These are phyloP conservation scores for Marisa cornuarietis DNA, from an alignment of 1,140 invertebrate genomes.

Conservation along the genomic window DNA sequence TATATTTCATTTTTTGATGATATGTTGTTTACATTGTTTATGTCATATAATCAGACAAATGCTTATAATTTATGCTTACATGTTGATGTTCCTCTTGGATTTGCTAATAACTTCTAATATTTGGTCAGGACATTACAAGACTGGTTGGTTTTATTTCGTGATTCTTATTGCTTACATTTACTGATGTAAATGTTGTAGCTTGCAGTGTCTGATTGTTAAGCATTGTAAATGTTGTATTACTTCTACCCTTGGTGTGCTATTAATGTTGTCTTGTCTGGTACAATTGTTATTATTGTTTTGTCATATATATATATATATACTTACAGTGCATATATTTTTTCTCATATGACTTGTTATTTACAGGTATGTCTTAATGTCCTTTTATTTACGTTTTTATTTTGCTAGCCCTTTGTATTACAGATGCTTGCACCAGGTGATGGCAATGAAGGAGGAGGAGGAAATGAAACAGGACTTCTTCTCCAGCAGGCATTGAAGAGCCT, in stretches of 20 bases:
- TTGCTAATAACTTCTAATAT: too few relatives aligned
- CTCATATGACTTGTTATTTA: not conserved
- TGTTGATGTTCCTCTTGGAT: too few relatives aligned
- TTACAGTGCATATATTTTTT: not conserved
- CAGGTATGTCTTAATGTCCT: not conserved
- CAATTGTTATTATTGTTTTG: not conserved
- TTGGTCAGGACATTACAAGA: too few relatives aligned
- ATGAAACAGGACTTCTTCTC: slow-evolving; percentile 29
- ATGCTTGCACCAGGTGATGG: slow-evolving; percentile 18
- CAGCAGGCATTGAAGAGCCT: slow-evolving; percentile 45
- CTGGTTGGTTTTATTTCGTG: too few relatives aligned
- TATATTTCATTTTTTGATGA: not conserved
- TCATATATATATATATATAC: not conserved
- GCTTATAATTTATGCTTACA: too few relatives aligned
- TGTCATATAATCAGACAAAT: not conserved
- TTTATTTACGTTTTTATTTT: too few relatives aligned
- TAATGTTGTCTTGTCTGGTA: not conserved
- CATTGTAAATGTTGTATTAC: not conserved
- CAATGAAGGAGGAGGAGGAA: slow-evolving; percentile 16
- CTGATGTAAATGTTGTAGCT: too few relatives aligned
- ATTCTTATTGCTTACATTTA: too few relatives aligned
- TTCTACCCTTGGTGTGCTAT: not conserved
- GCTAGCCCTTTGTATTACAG: not conserved
- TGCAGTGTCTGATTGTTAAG: not conserved
- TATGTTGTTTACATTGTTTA: not conserved